Percentiles rank a stretch among this genome's conserved stretches.
These are phyloP conservation scores for Megaceryle maxima DNA, from an alignment of 2,113 vertebrate genomes.

Conservation along the genomic window DNA sequence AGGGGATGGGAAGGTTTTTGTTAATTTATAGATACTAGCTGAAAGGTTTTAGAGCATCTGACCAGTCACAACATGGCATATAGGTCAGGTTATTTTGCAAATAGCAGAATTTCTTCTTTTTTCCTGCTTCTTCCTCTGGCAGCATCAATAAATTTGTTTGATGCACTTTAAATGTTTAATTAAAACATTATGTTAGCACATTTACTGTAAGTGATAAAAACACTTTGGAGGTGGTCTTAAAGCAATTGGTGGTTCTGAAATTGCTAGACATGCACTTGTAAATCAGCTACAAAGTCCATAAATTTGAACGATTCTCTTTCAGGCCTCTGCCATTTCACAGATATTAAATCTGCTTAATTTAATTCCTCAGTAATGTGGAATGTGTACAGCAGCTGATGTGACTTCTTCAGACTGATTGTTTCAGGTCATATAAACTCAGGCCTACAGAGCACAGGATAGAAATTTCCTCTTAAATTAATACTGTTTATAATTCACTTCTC, in stretches of 20 bases:
- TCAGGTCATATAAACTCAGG: conserved; percentile 40
- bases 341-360: conserved; percentile 53
- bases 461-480: conserved; percentile 44
- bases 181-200: conserved; percentile 68
- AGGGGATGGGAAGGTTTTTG: background rate
- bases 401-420: conserved; percentile 53
- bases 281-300: conserved; percentile 58
- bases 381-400: conserved; percentile 52
- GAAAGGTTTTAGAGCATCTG: conserved; percentile 37
- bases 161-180: conserved; percentile 75
- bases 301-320: conserved; percentile 42
- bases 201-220: conserved; percentile 69
- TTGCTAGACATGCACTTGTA: conserved; percentile 36
- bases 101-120: conserved; percentile 2
- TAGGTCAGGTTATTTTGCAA: conserved; percentile 35
- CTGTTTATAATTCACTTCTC: conserved; percentile 28
- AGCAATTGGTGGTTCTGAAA: conserved; percentile 42
- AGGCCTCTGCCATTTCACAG: conserved; percentile 44
- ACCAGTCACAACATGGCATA: background rate
- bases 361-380: conserved; percentile 44
- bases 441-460: background rate
- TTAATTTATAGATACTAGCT: conserved; percentile 30
- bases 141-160: conserved; percentile 69
- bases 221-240: conserved; percentile 60
- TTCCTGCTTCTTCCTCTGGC: background rate